A percentile compares a stretch with the other conserved stretches of the same genome.
Evolutionary conservation across 2,113 vertebrate species (phyloP).

Genomic region (Rhynchopsitta pachyrhyncha): DNA sequence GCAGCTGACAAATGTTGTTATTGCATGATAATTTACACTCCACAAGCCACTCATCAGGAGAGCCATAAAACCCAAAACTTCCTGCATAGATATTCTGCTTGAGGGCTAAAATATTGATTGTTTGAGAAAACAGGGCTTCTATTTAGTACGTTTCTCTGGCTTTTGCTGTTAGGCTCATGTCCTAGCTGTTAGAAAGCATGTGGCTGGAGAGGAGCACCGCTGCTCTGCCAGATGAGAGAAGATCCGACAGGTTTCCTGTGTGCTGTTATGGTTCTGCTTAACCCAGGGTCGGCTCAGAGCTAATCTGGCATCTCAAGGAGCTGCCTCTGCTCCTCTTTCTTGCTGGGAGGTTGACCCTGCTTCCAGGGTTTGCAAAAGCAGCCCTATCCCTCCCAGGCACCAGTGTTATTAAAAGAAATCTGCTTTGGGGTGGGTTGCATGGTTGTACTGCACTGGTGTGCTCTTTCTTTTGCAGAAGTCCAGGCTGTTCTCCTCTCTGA

Average conservation of each 20-base stretch:
- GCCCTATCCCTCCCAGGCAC: neutral
- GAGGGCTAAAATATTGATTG: constrained; percentile 17
- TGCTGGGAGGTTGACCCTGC: neutral
- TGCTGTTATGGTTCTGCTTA: neutral
- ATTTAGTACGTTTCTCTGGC: neutral
- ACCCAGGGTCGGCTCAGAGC: neutral
- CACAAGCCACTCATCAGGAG: constrained; percentile 1
- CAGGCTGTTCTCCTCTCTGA: constrained; percentile 92
- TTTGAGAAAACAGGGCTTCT: neutral
- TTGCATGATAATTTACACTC: constrained; percentile 32
- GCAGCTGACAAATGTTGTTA: constrained; percentile 42
- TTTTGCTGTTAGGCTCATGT: neutral
- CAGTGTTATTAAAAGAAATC: neutral
- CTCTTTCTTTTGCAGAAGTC: constrained; percentile 78
- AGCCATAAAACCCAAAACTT: constrained; percentile 39
- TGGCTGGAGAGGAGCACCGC: neutral
- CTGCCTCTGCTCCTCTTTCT: neutral
- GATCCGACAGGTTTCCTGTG: neutral
- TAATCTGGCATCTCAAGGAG: neutral
- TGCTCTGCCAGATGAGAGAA: neutral
- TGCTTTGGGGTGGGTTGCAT: accelerated
- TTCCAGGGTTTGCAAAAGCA: neutral
- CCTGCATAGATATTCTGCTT: neutral
- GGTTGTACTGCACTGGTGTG: neutral
- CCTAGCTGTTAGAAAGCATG: neutral